Evolutionary conservation across 1,140 invertebrate genomes (phyloP).

Genomic region (Drosophila yakuba): DNA sequence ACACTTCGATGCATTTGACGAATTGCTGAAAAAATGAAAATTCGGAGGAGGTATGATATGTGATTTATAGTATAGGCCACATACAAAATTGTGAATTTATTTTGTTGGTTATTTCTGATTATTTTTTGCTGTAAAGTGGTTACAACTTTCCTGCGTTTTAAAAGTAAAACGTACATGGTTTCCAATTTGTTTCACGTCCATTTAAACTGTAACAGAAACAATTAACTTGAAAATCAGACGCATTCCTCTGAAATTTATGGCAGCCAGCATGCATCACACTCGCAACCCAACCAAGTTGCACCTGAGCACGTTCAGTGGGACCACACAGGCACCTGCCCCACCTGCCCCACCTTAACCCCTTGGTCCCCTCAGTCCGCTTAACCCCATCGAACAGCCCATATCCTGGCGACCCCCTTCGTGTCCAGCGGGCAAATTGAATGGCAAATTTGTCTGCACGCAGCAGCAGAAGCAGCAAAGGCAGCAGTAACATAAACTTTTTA

Average conservation of each 20-base stretch:
- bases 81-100: background rate
- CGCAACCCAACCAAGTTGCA: conserved; percentile 38
- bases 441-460: conserved; percentile 76
- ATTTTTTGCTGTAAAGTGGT: too few relatives aligned
- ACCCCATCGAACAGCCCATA: background rate
- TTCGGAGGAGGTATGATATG: background rate
- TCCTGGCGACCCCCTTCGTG: conserved; percentile 34
- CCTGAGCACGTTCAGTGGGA: conserved; percentile 36
- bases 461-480: conserved; percentile 29
- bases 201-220: conserved; percentile 22
- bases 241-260: conserved; percentile 25
- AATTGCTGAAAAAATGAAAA: background rate
- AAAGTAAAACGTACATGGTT: background rate
- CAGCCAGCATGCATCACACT: conserved; percentile 39
- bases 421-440: conserved; percentile 76
- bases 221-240: conserved; percentile 40
- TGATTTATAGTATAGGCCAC: background rate
- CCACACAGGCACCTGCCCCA: conserved; percentile 38
- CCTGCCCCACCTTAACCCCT: conserved; percentile 12
- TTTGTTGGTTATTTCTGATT: too few relatives aligned
- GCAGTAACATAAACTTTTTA: conserved; percentile 78
- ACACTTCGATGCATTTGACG: background rate
- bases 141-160: too few relatives aligned
- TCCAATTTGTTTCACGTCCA: background rate
- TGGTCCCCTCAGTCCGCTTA: too few relatives aligned